Conservation (phyloP, 2,797 vertebrate genomes). For the Rhinophrynus dorsalis region DNA sequence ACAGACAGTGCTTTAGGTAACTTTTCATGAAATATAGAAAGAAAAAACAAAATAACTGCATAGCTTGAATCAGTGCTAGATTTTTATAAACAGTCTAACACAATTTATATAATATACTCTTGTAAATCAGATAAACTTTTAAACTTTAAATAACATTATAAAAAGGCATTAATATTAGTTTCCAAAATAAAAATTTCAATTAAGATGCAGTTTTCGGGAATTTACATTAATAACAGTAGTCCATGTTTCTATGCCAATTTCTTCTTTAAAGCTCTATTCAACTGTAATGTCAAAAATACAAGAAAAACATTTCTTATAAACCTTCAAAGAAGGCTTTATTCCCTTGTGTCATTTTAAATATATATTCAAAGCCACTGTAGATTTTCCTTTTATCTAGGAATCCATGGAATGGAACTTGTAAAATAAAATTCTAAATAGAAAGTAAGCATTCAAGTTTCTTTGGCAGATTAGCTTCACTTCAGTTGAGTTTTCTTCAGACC, state of each 20-base stretch:
- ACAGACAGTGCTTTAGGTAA: too few relatives aligned
- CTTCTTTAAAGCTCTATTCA: slow-evolving; percentile 26
- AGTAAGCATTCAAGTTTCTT: slow-evolving; percentile 39
- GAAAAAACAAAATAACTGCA: too few relatives aligned
- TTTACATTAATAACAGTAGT: slow-evolving; percentile 19
- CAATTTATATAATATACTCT: too few relatives aligned
- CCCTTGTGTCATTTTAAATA: slow-evolving; percentile 39
- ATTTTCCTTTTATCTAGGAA: slow-evolving; percentile 42
- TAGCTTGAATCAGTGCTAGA: too few relatives aligned
- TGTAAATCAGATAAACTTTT: too few relatives aligned
- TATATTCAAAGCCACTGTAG: slow-evolving; percentile 39
- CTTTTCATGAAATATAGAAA: too few relatives aligned
- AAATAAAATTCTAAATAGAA: slow-evolving; percentile 39
- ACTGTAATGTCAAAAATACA: slow-evolving; percentile 36
- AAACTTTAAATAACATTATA: too few relatives aligned
- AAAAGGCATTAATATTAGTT: too few relatives aligned
- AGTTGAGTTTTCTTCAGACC: slow-evolving; percentile 35
- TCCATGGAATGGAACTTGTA: slow-evolving; percentile 27
- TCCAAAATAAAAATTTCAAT: slow-evolving; percentile 17
- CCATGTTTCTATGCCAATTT: slow-evolving; percentile 30
- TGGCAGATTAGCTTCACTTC: slow-evolving; percentile 36
- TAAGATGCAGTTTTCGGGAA: slow-evolving; percentile 21
- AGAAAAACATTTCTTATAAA: slow-evolving; percentile 29
- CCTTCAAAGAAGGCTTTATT: slow-evolving; percentile 37
- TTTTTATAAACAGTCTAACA: too few relatives aligned